Evolutionary conservation across 1,140 invertebrate genomes (phyloP).

Genomic region (Ips nitidus): DNA sequence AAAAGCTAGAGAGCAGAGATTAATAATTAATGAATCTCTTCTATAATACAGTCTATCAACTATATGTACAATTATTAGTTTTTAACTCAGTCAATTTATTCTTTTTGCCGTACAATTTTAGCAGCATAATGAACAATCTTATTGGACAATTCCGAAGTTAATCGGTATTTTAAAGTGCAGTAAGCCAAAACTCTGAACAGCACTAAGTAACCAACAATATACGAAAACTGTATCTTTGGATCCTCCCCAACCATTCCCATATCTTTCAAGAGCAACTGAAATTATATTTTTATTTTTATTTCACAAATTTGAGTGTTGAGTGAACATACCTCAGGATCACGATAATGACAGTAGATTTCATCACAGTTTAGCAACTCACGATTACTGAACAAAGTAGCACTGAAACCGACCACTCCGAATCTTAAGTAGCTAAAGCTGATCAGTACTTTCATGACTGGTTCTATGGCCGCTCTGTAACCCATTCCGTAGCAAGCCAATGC

Average conservation of each 20-base stretch:
- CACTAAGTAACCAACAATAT: constrained; percentile 36
- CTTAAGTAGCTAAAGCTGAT: constrained; percentile 61
- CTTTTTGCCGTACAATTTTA: constrained; percentile 43
- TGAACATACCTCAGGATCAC: constrained; percentile 36
- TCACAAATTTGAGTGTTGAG: background rate
- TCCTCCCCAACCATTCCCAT: constrained; percentile 40
- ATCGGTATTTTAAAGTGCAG: constrained; percentile 39
- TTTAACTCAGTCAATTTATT: background rate
- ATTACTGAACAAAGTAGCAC: constrained; percentile 58
- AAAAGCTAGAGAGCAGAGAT: too few species aligned
- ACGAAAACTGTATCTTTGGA: constrained; percentile 29
- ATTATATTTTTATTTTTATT: constrained; percentile 8
- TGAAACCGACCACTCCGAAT: constrained; percentile 58
- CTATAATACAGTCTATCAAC: too few species aligned
- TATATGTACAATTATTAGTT: too few species aligned
- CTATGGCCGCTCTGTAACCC: constrained; percentile 51
- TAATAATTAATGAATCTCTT: too few species aligned
- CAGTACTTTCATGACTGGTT: constrained; percentile 58
- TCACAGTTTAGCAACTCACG: constrained; percentile 53
- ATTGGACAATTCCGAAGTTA: constrained; percentile 40
- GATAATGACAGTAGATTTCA: constrained; percentile 63
- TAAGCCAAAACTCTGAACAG: constrained; percentile 41
- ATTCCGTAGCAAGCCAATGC: constrained; percentile 53
- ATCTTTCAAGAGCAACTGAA: constrained; percentile 38
- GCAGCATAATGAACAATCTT: constrained; percentile 40